Conservation (phyloP, 2,797 vertebrate species). For the Rhinoraja longicauda region DNA sequence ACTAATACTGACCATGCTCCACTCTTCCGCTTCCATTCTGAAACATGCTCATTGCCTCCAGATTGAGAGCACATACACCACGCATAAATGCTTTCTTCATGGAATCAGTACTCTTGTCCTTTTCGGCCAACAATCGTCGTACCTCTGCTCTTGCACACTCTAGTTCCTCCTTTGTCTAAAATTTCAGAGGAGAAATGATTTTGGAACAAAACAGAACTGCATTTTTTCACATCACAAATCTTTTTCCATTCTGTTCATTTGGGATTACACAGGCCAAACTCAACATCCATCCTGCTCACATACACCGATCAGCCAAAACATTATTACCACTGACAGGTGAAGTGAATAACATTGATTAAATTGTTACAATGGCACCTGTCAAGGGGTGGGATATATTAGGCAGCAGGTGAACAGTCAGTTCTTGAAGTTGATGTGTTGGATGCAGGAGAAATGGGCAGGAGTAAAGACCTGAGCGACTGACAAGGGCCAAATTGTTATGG, state of each 20-base stretch:
- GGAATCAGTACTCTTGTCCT: constrained; percentile 79
- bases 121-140: constrained; percentile 70
- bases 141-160: constrained; percentile 75
- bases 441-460: too few relatives aligned
- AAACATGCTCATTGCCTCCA: constrained; percentile 92
- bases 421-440: too few relatives aligned
- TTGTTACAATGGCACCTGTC: too few relatives aligned
- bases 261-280: not conserved
- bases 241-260: not conserved
- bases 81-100: constrained; percentile 98
- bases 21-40: constrained; percentile 61
- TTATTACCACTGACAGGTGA: too few relatives aligned
- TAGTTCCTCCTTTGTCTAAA: constrained; percentile 66
- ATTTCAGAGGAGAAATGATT: constrained; percentile 30
- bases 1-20: constrained; percentile 55
- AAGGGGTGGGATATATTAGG: too few relatives aligned
- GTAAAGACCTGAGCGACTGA: too few relatives aligned
- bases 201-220: not conserved
- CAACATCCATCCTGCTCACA: not conserved
- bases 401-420: too few relatives aligned
- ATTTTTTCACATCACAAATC: not conserved
- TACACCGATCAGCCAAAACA: too few relatives aligned
- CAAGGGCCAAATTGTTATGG: too few relatives aligned
- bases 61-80: constrained; percentile 89
- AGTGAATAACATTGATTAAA: too few relatives aligned